Evolutionary conservation across 2,888 invertebrate species (phyloP).

Genomic region (Bimastos eiseni): DNA sequence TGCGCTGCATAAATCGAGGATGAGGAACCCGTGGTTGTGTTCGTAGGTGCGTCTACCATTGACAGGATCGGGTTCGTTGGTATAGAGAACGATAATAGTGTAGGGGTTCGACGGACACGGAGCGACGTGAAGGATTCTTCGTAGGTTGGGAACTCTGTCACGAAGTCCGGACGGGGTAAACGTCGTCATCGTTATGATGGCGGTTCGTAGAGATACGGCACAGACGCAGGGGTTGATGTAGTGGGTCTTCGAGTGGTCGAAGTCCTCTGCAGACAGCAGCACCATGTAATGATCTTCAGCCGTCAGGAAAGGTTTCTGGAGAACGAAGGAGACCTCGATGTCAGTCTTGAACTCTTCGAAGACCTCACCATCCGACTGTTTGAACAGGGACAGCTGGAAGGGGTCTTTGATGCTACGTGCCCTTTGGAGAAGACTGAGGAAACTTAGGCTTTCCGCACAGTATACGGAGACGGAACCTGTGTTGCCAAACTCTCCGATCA

Average conservation of each 20-base stretch:
- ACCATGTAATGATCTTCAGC: slow-evolving; percentile 55
- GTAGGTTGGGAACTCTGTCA: slow-evolving; percentile 48
- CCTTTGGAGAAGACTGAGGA: slow-evolving; percentile 52
- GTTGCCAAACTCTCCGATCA: slow-evolving; percentile 57
- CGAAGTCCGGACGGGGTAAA: slow-evolving; percentile 53
- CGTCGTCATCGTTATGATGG: slow-evolving; percentile 42
- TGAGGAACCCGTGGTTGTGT: slow-evolving; percentile 49
- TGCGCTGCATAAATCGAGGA: slow-evolving; percentile 53
- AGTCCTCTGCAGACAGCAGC: slow-evolving; percentile 53
- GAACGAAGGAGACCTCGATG: slow-evolving; percentile 48
- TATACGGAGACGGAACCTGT: slow-evolving; percentile 50
- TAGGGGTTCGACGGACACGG: slow-evolving; percentile 47
- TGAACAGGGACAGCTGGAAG: slow-evolving; percentile 49
- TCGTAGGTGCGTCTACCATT: slow-evolving; percentile 31
- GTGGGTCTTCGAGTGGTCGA: slow-evolving; percentile 43
- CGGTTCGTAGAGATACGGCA: slow-evolving; percentile 49
- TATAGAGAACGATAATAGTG: slow-evolving; percentile 52
- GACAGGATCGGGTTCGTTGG: slow-evolving; percentile 40
- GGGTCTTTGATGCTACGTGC: slow-evolving; percentile 48
- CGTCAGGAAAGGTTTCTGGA: slow-evolving; percentile 54
- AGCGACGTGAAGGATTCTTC: slow-evolving; percentile 52
- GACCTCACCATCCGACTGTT: slow-evolving; percentile 44
- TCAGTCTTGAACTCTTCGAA: slow-evolving; percentile 49
- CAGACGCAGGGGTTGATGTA: slow-evolving; percentile 54
- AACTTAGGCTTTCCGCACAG: slow-evolving; percentile 42